Base-by-base conservation (phyloP, 2,113 vertebrate genomes). In the Spea multiplicata region DNA sequence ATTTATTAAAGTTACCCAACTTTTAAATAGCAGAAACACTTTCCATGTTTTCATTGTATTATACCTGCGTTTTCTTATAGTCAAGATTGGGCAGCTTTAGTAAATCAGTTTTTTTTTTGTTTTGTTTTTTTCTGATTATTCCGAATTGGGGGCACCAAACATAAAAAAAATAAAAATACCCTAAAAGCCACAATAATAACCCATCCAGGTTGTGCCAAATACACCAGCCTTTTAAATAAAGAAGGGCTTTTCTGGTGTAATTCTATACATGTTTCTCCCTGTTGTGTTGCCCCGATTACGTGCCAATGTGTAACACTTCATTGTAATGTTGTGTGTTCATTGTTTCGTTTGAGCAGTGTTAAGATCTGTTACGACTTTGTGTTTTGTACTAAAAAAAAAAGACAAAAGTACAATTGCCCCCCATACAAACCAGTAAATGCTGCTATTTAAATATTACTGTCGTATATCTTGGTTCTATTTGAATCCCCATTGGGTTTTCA, bases 281-380 rank as follows among this genome's bases (percentile, higher is more conserved):
- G 44, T 52, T 77, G 55, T 53, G 46, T 52, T 44, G 52, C 61
- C 61, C n/a, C 52, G 10, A 49, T 73, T 67, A 65, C 74, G 78
- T 80, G 78, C 78, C 78, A 80, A 80, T 68, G 47, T 74, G 78
- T 80, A 55, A 59, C 17, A 50, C 57, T 53, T 73, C 4, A 48
- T 46, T 80, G 64, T 74, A 66, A 45, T 13, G 14, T 14, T 48
- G 62, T 59, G 61, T 67, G 49, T 49, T 73, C 48, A 44, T 10
- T 64, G 47, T 59, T 10, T 44, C 61, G 12, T 73, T 71, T 68
- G 67, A 68, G 52, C 78, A 80, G 71, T 80, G 71, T 74, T 80
- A 50, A 3, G 8, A 1, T 44, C 55, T 59, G 17, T 68, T 47
- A 13, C 14, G 14, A 30, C 52, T 73, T 59, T 46, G 61, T 79